Evolutionary conservation across 2,888 invertebrate genomes (phyloP), one percentile per base, ranked within the genome.

Genomic region (Nematopogon swammerdamellus): DNA sequence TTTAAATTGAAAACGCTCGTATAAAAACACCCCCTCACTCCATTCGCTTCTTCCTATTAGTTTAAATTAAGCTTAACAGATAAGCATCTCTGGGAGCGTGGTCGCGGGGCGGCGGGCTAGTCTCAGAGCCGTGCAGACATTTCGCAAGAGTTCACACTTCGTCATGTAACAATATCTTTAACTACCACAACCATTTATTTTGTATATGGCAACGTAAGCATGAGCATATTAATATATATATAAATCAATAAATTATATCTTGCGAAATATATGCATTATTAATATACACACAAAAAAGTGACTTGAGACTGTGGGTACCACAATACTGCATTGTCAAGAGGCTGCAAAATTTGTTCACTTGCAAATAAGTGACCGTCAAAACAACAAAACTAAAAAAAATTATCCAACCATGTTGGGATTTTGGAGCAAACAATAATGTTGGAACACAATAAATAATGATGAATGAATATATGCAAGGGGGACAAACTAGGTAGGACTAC

Each of bases 61-160:
- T 72, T 73, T 72, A 73, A 79, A 80, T 79, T 77, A 79, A 79
- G 77, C 79, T 70, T 56, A 79, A 79, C 79, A 75, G 71, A 73
- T 72, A 71, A 67, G 61, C 67, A 17, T 14, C 11, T 3, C 14
- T 8, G 11, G 36, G 25, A 25, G 25, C 25, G 36, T 11, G 18
- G 44, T 10, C 10, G 44, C 2, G 17, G 19, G 16, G 19, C 2
- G 8, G 44, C 11, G 44, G 19, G 19, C 18, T 19, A 6, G 6
- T 4, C 18, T 43, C 43, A 14, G 17, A 19, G 44, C 16, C n/a
- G 44, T 14, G 16, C 44, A 44, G 44, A 44, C 18, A 44, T 44
- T 44, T 44, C 44, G 44, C 44, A 44, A 44, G 44, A 18, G 3
- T 36, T 36, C 36, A 36, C 36, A 14, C 36, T 36, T 36, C 14